Evolutionary conservation across 2,113 vertebrate species (phyloP), one percentile per base, ranked within the genome.

Genomic region (Telmatochromis sp.): DNA sequence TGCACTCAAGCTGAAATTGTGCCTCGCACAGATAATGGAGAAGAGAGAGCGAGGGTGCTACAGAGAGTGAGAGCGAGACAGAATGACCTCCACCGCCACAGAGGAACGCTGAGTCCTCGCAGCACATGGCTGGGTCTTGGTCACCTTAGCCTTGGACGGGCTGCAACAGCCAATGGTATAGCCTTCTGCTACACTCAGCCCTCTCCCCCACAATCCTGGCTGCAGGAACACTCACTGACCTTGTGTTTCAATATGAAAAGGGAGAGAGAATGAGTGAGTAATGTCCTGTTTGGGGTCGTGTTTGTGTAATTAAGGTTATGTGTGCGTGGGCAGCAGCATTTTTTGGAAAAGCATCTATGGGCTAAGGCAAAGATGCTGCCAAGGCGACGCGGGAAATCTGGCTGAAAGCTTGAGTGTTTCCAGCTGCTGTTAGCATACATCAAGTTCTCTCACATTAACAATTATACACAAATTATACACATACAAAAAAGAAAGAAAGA

Each of bases 111-210:
- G 83, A 93, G 95, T 94, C 80, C 94, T 94, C 33, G 45, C 86
- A 90, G 88, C 88, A 57, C 40, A 89, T 89, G 42, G 79, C 90
- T 82, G 81, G 94, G 96, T 96, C 93, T 91, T 95, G 96, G 96
- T 97, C 96, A 96, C 95, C 94, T 85, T 94, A 94, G 94, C 96
- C 96, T 97, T 96, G 95, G 91, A 95, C 90, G 88, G 86, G 87
- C 92, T 91, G 90, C 89, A 87, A 90, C 94, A 90, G 94, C 92
- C 93, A 91, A 92, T 91, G 91, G 82, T 91, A 92, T 85, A 90
- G 85, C 50, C 51, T 79, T 80, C 58, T 81, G 86, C 89, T 85
- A 28, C 83, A 91, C 6, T 79, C 84, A 87, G 80, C 58, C 19
- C 60, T 93, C 93, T 91, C 91, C 88, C 89, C 87, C 89, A 79